Evolutionary conservation across 2,888 invertebrate species (phyloP).

Genomic region (Lomographa bimaculata): DNA sequence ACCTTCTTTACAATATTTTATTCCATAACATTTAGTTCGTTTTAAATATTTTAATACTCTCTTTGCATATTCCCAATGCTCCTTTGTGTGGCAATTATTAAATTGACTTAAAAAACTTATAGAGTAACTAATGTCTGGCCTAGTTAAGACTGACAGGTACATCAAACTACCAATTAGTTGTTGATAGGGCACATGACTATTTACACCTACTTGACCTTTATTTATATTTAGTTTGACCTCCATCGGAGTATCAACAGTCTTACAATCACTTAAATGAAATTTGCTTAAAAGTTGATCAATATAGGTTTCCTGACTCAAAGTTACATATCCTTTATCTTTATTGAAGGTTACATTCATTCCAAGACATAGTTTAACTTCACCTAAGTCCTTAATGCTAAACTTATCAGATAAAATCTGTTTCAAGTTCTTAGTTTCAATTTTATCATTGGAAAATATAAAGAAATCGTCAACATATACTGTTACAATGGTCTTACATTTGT

Average conservation of each 20-base stretch:
- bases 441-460: conserved; percentile 3
- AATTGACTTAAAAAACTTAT: conserved; percentile 1
- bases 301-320: not conserved
- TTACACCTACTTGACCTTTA: not conserved
- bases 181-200: not conserved
- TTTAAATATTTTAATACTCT: not conserved
- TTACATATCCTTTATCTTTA: not conserved
- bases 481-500: not conserved
- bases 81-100: conserved; percentile 1
- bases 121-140: not conserved
- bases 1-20: conserved; percentile 1
- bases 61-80: not conserved
- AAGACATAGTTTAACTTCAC: not conserved
- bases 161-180: not conserved
- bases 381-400: not conserved
- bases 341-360: not conserved
- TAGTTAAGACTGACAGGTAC: not conserved
- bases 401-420: not conserved
- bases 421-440: not conserved
- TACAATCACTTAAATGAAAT: conserved; percentile 1
- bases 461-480: conserved; percentile 1
- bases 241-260: not conserved
- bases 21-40: not conserved
- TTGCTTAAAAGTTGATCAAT: not conserved
- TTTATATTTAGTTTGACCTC: not conserved